Base-by-base conservation (phyloP, 2,888 invertebrate species). In the Aleiodes alternator region DNA sequence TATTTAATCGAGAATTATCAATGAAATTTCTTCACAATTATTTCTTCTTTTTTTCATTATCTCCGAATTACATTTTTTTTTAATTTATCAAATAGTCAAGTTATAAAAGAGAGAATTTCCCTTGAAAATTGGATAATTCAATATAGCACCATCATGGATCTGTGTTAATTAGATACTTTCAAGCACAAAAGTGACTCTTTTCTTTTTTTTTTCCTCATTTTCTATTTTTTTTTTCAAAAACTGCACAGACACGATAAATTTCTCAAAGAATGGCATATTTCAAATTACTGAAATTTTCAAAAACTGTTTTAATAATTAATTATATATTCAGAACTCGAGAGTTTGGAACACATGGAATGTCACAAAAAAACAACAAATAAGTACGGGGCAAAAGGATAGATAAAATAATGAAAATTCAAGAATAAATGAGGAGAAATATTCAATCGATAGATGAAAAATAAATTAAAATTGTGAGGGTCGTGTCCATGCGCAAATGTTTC, bases 321-420 rank as follows among this genome's bases (percentile, higher is more conserved):
- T 51, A 66, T 51, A 66, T 34, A 59, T 48, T 64, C n/a, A 50
- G 53, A 29, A 74, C 79, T 79, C 78, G 79, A 84, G 16, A 64
- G 84, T 84, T 83, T 83, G 83, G 82, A 86, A 85, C 83, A 68
- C 83, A 85, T 87, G 87, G 87, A 87, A 87, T 87, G 87, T 87
- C 81, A 83, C 80, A 86, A 86, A 86, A 86, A 77, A 84, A 84
- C 79, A 83, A 84, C 79, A 82, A 83, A 82, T 83, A 82, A 79
- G 82, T 80, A 80, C 79, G 59, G 61, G 77, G 81, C n/a, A 31
- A 51, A 51, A 51, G 9, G 23, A 23, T n/a, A 34, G 31, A 68
- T 8, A 6, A 51, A 23, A 53, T 31, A n/a, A 9, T 48, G 48
- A 64, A 38, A 38, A 57, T 16, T 14, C 29, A 5, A 48, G 29